Percentiles rank a stretch among this genome's conserved stretches.
These are phyloP conservation scores for Microplitis demolitor DNA, from an alignment of 1,140 invertebrate species.

Conservation along the genomic window DNA sequence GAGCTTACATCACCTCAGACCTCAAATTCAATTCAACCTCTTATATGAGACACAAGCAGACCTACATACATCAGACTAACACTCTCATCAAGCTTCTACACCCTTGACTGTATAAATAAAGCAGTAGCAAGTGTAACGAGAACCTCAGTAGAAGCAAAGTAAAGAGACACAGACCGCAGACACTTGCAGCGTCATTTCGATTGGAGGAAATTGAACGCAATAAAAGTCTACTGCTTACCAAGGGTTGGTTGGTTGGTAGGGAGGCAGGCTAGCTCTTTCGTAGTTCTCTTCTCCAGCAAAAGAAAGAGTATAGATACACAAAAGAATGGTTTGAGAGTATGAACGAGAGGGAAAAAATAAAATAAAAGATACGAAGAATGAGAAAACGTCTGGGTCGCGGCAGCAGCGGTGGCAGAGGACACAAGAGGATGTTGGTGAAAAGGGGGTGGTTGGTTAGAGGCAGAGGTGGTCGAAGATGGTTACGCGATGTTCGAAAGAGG, in stretches of 20 bases:
- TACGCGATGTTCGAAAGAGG: conserved; percentile 22
- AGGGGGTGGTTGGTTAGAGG: conserved; percentile 3
- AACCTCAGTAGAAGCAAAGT: conserved; percentile 13
- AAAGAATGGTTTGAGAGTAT: background rate
- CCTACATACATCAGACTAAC: background rate
- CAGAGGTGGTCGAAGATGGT: background rate
- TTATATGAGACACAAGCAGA: conserved; percentile 1
- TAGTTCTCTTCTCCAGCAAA: background rate
- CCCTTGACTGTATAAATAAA: background rate
- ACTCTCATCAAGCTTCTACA: background rate
- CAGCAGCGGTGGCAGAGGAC: background rate
- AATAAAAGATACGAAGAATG: conserved; percentile 4
- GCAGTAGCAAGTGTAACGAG: conserved; percentile 9
- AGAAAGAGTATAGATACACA: conserved; percentile 6
- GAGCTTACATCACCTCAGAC: background rate
- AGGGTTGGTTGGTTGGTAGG: background rate
- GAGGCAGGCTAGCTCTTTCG: background rate
- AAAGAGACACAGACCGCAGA: background rate
- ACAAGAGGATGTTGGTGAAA: background rate
- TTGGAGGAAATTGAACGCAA: conserved; percentile 18
- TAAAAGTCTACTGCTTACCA: conserved; percentile 18
- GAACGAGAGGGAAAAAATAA: background rate
- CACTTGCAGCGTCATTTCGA: conserved; percentile 20
- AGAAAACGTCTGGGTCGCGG: conserved; percentile 21
- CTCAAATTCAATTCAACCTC: background rate